Evolutionary conservation across 2,888 invertebrate genomes (phyloP), one percentile per base, ranked within the genome.

Genomic region (Drosophila anceps): DNA sequence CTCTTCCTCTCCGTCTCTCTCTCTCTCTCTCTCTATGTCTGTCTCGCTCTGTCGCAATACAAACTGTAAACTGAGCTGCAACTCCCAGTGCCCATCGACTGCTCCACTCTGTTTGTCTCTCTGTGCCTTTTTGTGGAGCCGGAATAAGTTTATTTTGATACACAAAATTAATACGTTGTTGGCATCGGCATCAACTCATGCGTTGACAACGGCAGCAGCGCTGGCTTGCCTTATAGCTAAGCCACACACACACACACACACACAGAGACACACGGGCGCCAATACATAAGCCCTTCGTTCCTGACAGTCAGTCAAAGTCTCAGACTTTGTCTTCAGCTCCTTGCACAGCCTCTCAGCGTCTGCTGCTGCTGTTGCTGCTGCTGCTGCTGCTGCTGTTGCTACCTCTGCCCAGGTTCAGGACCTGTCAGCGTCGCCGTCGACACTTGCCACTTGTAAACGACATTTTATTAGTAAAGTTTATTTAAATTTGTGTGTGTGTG

Each of bases 161-260:
- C 84, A 89, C 87, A 89, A 84, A 84, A 84, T 84, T 89, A 84
- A 84, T 84, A 89, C 84, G 84, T 87, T 84, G 84, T 89, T 84
- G 87, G 84, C 84, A 79, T 77, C 76, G 76, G 41, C 73, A 54
- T 58, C 66, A 46, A 73, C 61, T 57, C 57, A 57, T 57, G 57
- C 57, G 57, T 57, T 57, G 57, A 57, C 57, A 43, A 43, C 41
- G 43, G 31, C 57, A 69, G 63, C 65, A 29, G 29, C 64, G 69
- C 43, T 55, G 46, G 44, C 58, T 58, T 58, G 46, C 24, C 35
- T 31, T 29, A 48, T 29, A 53, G 59, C 60, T 48, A 55, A 67
- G 69, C 33, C 41, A 13, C 29, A 24, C 48, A 13, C 35, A 24
- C n/a, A 37, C 35, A 43, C 57, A 31, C 57, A 57, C 50, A 27